Evolutionary conservation across 2,888 invertebrate genomes (phyloP).

Genomic region (Habrosyne pyritoides): DNA sequence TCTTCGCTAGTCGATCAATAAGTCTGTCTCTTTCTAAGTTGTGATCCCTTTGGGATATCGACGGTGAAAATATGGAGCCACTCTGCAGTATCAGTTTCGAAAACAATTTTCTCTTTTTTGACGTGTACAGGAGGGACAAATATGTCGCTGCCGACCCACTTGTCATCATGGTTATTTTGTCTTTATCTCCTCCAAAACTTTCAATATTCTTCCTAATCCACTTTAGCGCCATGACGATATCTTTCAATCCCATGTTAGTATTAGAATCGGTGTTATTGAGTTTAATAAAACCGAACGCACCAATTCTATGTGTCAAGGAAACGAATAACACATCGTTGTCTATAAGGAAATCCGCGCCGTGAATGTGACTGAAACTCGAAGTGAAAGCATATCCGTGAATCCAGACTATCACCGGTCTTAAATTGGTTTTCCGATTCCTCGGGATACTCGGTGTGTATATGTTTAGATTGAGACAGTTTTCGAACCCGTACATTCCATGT

Average conservation of each 20-base stretch:
- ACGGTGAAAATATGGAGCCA: constrained; percentile 66
- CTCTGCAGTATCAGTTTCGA: constrained; percentile 75
- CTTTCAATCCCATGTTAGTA: constrained; percentile 76
- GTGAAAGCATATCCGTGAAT: constrained; percentile 74
- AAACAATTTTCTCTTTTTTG: constrained; percentile 62
- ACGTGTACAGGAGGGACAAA: constrained; percentile 59
- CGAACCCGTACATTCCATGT: constrained; percentile 68
- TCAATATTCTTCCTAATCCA: constrained; percentile 68
- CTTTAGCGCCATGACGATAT: constrained; percentile 70
- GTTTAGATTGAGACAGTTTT: constrained; percentile 88
- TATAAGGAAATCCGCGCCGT: constrained; percentile 72
- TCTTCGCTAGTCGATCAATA: constrained; percentile 43
- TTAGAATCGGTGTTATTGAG: constrained; percentile 55
- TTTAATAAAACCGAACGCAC: constrained; percentile 73
- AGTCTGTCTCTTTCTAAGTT: constrained; percentile 53
- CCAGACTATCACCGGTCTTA: constrained; percentile 67
- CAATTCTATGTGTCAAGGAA: constrained; percentile 67
- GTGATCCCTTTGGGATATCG: constrained; percentile 57
- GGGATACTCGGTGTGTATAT: constrained; percentile 84
- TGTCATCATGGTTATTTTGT: constrained; percentile 67
- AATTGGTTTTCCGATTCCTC: constrained; percentile 26
- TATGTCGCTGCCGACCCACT: constrained; percentile 69
- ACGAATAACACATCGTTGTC: constrained; percentile 67
- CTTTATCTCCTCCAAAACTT: constrained; percentile 65
- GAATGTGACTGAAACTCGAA: constrained; percentile 72